Conservation (phyloP, 2,888 invertebrate species). For the Tiliacea citrago region DNA sequence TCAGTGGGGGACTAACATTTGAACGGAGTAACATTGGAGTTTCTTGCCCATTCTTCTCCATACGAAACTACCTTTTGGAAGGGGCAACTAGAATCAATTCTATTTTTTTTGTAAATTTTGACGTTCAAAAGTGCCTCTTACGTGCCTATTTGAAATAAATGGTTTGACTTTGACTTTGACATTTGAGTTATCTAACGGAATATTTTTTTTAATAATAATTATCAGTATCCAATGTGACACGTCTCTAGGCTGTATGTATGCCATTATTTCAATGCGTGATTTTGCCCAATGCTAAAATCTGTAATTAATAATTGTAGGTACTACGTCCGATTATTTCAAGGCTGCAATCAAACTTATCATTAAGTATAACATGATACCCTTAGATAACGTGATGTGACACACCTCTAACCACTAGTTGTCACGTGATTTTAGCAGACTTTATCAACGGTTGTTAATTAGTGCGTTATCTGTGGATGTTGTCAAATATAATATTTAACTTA, state of each 20-base stretch:
- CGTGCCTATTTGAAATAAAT: no score
- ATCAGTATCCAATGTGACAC: background rate
- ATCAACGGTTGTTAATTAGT: conserved; percentile 59
- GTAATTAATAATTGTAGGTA: conserved; percentile 14
- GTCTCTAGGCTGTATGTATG: background rate
- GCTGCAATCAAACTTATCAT: conserved; percentile 40
- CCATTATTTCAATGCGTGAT: conserved; percentile 23
- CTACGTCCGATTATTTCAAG: conserved; percentile 35
- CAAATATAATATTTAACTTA: conserved; percentile 8
- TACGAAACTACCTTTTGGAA: no score
- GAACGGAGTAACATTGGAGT: no score
- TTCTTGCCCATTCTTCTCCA: no score
- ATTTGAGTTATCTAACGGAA: conserved; percentile 1
- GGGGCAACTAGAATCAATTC: no score
- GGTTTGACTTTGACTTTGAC: no score
- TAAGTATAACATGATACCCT: conserved; percentile 26
- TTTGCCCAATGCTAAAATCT: conserved; percentile 18
- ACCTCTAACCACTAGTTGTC: conserved; percentile 67
- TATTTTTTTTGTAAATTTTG: no score
- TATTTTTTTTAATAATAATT: background rate
- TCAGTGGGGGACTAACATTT: no score
- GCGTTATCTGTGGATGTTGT: conserved; percentile 9
- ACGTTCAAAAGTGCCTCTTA: no score
- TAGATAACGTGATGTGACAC: conserved; percentile 61
- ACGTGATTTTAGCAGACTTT: conserved; percentile 67